Base-by-base conservation (phyloP, 2,888 invertebrate genomes). In the Branchellion lobata region DNA sequence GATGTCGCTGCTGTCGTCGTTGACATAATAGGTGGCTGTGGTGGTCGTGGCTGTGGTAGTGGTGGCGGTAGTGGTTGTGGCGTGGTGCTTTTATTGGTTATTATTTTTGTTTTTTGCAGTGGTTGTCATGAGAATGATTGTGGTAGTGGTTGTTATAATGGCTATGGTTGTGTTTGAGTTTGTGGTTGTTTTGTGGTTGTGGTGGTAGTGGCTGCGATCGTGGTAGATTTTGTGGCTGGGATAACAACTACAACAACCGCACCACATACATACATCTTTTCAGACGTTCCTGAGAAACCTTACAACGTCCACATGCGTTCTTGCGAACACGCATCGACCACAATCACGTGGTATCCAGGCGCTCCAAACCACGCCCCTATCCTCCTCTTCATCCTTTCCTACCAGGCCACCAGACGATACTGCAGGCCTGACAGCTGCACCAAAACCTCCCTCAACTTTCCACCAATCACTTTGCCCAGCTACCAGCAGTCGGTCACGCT, bases 201-300 rank as follows among this genome's bases (percentile, higher is more conserved):
- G n/a, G n/a, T n/a, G n/a, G n/a, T n/a, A n/a, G n/a, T n/a, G n/a
- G n/a, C n/a, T n/a, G n/a, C n/a, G n/a, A n/a, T n/a, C n/a, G n/a
- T n/a, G n/a, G n/a, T n/a, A n/a, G n/a, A n/a, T n/a, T n/a, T n/a
- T n/a, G n/a, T n/a, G n/a, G n/a, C n/a, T n/a, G n/a, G n/a, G n/a
- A n/a, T n/a, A n/a, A n/a, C n/a, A n/a, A n/a, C n/a, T n/a, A n/a
- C n/a, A n/a, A n/a, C n/a, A n/a, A n/a, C n/a, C n/a, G n/a, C n/a
- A n/a, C n/a, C n/a, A n/a, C n/a, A n/a, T n/a, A n/a, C n/a, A n/a
- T n/a, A n/a, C 1, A 21, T 73, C n/a, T 18, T 73, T 73, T 1
- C 24, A 92, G 96, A 96, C 88, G 93, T 84, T n/a, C 86, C 86
- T 18, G 84, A 85, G 61, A 84, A 86, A 0, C 96, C 96, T 0